These are phyloP conservation scores for Limnephilus auricula DNA, from an alignment of 2,888 invertebrate genomes.

Conservation along the genomic window DNA sequence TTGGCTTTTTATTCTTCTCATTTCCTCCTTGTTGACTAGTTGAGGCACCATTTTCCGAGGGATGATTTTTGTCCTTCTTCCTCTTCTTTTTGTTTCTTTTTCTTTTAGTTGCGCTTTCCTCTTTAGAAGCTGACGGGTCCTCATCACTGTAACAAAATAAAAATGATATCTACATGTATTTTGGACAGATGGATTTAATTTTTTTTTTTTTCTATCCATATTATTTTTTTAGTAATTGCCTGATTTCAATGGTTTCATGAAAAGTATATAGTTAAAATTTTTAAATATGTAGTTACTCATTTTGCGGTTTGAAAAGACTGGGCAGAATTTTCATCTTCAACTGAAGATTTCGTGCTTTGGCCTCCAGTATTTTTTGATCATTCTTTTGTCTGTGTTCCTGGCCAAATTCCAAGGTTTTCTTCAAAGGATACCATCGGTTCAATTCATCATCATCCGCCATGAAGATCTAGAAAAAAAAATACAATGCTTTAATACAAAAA, in stretches of 20 bases:
- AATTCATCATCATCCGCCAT: conserved; percentile 94
- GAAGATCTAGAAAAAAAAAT: conserved; percentile 83
- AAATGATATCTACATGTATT: not conserved
- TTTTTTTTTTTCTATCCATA: too few relatives aligned
- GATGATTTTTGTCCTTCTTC: conserved; percentile 56
- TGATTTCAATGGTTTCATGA: not conserved
- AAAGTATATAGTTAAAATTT: not conserved
- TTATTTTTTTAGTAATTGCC: too few relatives aligned
- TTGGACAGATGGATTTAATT: conserved; percentile 66
- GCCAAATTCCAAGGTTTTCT: conserved; percentile 88
- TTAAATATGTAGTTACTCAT: conserved; percentile 67
- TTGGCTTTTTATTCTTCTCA: not conserved
- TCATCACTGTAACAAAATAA: conserved; percentile 54
- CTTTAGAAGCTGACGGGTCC: conserved; percentile 26
- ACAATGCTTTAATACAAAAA: not conserved
- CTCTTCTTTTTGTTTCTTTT: conserved; percentile 57
- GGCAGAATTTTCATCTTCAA: conserved; percentile 89
- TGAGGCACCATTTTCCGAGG: conserved; percentile 48
- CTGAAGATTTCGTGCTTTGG: conserved; percentile 84
- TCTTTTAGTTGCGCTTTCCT: conserved; percentile 49
- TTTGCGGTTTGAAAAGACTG: conserved; percentile 82
- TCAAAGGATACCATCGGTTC: conserved; percentile 96
- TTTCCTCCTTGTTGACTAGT: not conserved
- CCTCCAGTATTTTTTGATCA: conserved; percentile 86
- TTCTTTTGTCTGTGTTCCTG: conserved; percentile 87